These are phyloP conservation scores for Phoenicopterus ruber DNA, from an alignment of 2,113 vertebrate species.

Conservation along the genomic window DNA sequence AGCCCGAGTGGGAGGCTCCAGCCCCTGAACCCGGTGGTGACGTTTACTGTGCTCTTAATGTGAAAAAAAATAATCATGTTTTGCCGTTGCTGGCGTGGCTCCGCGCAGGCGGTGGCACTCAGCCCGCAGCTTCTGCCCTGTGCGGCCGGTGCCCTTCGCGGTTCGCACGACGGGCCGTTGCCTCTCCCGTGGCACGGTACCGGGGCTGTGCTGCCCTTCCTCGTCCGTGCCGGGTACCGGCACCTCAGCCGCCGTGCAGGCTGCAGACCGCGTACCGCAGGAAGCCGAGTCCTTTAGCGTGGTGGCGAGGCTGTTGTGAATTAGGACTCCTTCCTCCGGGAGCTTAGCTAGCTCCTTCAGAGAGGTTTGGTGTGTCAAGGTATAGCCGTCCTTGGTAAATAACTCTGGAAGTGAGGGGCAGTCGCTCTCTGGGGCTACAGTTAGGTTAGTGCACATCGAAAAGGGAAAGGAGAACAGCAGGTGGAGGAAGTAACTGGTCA, in stretches of 20 bases:
- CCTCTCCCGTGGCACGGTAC: background rate
- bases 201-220: background rate
- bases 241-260: background rate
- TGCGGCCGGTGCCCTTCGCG: background rate
- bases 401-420: fast-evolving
- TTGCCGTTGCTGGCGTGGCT: no score
- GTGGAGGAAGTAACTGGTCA: fast-evolving
- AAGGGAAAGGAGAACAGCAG: no score
- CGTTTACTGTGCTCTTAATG: background rate
- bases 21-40: background rate
- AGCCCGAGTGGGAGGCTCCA: background rate
- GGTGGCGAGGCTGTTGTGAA: background rate
- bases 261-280: fast-evolving
- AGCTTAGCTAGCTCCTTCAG: background rate
- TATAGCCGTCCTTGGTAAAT: fast-evolving
- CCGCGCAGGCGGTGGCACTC: no score
- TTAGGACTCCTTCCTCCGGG: no score
- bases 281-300: background rate
- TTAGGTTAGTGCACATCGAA: fast-evolving
- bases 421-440: fast-evolving
- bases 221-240: no score
- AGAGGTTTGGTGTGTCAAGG: fast-evolving
- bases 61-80: background rate
- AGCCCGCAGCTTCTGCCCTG: background rate
- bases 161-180: background rate